Evolutionary conservation across 2,888 invertebrate species (phyloP), one percentile per base, ranked within the genome.

Genomic region (Liopterus haemorrhoidalis): DNA sequence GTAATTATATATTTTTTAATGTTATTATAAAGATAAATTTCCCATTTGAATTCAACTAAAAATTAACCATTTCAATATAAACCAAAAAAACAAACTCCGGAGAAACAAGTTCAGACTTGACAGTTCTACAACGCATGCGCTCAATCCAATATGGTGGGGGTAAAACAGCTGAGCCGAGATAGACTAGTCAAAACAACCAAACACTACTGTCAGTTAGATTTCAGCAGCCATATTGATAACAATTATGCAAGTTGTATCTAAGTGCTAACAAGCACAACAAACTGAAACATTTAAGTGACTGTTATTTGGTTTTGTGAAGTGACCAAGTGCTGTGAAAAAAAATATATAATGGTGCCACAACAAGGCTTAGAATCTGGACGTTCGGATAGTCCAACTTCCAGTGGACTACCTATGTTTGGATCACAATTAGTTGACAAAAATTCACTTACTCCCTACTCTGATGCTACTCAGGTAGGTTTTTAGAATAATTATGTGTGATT

Each of bases 371-470:
- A 73, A 66, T 71, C 72, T 64, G 72, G 71, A 58, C 64, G 74
- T 62, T 73, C 74, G 58, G 70, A 74, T 68, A 73, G 76, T 57
- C 78, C 78, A 48, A 73, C 78, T 42, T 73, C 75, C 63, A 77
- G 75, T 67, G 78, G 77, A 59, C 71, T 75, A 57, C 80, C 82
- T 55, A 75, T 86, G 64, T 94, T 94, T 72, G 93, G 94, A 59
- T 94, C 93, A 46, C 85, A 89, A 68, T 77, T 85, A 61, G 85
- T 95, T 69, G 85, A 87, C 73, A 84, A 88, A 70, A 85, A 87
- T 68, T 93, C 94, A 21, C 76, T 82, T 41, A 96, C 95, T 49
- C 96, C 96, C 49, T 97, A 97, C 74, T 90, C 94, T 64, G 96
- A 97, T 77, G 96, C 96, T 52, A 97, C 96, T 60, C 88, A 90